These are phyloP conservation scores for Diplogasteroides magnus DNA, from an alignment of 1,140 invertebrate genomes.

Conservation along the genomic window DNA sequence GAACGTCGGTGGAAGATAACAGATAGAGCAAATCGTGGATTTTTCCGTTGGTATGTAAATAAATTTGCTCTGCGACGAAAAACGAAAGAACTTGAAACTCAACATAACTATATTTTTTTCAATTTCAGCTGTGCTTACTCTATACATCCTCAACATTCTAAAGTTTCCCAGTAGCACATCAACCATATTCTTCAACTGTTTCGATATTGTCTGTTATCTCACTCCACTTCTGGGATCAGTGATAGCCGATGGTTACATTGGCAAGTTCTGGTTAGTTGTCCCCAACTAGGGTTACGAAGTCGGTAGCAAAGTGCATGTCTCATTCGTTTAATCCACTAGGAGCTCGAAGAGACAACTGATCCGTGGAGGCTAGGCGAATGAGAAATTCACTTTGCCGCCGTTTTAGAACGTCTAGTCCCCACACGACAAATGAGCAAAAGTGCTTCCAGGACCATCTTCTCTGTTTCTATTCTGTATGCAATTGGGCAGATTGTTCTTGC, in stretches of 20 bases:
- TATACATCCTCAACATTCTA: conserved; percentile 71
- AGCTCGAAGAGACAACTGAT: no score
- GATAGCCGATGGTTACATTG: conserved; percentile 77
- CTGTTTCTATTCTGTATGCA: conserved; percentile 68
- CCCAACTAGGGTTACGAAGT: no score
- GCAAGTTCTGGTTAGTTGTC: conserved; percentile 69
- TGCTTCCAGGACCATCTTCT: conserved; percentile 56
- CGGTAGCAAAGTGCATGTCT: no score
- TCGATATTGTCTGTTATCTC: conserved; percentile 75
- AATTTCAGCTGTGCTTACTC: conserved; percentile 71
- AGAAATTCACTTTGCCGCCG: no score
- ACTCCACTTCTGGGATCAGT: conserved; percentile 79
- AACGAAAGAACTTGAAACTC: no score
- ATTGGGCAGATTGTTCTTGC: conserved; percentile 64
- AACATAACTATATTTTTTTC: no score
- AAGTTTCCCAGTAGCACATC: conserved; percentile 50
- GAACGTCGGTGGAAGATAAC: no score
- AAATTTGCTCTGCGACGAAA: no score
- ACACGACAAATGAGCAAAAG: neutral
- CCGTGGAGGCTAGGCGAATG: no score
- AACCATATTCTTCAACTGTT: conserved; percentile 62
- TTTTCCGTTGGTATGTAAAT: no score
- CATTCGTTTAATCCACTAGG: no score
- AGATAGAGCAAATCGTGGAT: no score
- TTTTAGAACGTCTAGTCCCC: neutral